A percentile compares a stretch with the other conserved stretches of the same genome.
These are phyloP conservation scores for Pterocles orientalis DNA, from an alignment of 2,113 vertebrate species.

Conservation along the genomic window DNA sequence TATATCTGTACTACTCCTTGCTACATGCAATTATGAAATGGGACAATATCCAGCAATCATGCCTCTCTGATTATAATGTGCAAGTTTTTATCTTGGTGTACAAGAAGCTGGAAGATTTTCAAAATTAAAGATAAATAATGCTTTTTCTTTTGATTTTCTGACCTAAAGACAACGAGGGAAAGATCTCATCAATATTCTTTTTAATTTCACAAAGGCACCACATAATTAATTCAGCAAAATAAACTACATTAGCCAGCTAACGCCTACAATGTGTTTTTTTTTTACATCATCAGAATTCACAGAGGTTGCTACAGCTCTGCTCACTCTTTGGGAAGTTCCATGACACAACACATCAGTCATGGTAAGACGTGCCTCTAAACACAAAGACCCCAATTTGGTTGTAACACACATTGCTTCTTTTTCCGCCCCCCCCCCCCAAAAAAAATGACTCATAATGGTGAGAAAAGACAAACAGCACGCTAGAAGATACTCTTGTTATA, in stretches of 20 bases:
- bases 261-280: neutral
- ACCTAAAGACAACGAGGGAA: neutral
- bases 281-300: constrained; percentile 1
- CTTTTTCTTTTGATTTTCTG: neutral
- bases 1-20: neutral
- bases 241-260: neutral
- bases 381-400: neutral
- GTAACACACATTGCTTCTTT: neutral
- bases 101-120: neutral
- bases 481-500: neutral
- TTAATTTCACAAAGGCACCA: neutral
- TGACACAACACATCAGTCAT: neutral
- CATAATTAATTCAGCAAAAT: neutral
- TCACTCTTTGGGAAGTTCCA: neutral
- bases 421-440: too few species aligned
- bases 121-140: neutral
- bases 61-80: neutral
- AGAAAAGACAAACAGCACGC: neutral
- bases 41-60: neutral
- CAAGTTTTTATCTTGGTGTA: neutral
- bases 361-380: neutral
- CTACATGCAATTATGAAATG: neutral
- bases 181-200: neutral
- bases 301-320: neutral
- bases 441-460: neutral